phyloP scores from a whole-genome alignment of 1,140 invertebrate species.

The Melipona quadrifasciata region DNA sequence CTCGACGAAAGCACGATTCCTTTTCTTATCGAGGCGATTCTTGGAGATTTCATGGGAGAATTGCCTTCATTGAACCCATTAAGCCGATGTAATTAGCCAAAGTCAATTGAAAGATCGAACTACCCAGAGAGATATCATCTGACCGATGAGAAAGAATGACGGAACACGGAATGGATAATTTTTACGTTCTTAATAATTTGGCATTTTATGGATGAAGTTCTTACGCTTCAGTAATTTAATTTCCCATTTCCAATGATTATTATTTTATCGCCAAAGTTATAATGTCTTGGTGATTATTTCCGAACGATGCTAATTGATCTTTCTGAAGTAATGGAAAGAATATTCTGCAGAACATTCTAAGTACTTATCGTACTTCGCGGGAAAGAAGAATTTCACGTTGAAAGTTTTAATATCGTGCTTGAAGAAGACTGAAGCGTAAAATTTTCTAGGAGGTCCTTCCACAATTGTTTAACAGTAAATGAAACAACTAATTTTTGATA shows the following conservation, averaged over 20 bases:
- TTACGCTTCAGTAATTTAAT: neutral
- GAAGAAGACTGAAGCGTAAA: neutral
- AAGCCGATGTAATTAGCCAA: slow-evolving; percentile 7
- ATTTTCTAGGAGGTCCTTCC: neutral
- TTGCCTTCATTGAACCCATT: slow-evolving; percentile 9
- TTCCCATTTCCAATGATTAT: neutral
- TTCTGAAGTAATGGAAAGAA: neutral
- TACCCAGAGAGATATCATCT: neutral
- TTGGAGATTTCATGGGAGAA: slow-evolving; percentile 8
- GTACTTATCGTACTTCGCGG: neutral
- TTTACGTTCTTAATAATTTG: neutral
- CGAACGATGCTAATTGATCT: neutral
- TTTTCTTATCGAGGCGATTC: slow-evolving; percentile 1
- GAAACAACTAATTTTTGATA: neutral
- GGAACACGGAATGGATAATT: neutral
- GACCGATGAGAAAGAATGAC: neutral
- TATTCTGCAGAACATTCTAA: neutral
- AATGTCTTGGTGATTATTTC: neutral
- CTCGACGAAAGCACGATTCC: slow-evolving; percentile 12
- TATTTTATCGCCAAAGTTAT: neutral
- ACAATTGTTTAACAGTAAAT: neutral
- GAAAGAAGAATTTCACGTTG: neutral
- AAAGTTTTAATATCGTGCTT: neutral
- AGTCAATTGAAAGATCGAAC: slow-evolving; percentile 4
- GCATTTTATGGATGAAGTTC: neutral